Percentiles rank a stretch among this genome's conserved stretches.
Evolutionary conservation across 92 coral and sea anemone genomes (phyloP).

Genomic region (Virgularia gustaviana): DNA sequence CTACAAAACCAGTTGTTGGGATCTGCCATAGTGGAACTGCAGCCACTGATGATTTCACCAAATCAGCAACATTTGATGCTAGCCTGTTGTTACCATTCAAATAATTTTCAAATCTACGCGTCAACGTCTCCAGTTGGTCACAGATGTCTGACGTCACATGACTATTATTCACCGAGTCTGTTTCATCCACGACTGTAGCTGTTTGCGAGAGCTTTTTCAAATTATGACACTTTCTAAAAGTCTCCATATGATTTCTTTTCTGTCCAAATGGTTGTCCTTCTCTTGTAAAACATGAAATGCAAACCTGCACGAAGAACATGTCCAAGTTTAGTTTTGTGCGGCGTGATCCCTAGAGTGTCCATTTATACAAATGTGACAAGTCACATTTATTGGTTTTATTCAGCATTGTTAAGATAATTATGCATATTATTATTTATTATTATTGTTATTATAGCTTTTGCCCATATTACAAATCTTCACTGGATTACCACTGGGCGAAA

Average conservation of each 20-base stretch:
- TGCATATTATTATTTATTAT: no score
- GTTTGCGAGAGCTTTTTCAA: conserved; percentile 17
- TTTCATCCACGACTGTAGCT: background rate
- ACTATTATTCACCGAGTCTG: conserved; percentile 4
- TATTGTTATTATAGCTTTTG: no score
- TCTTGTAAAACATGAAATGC: conserved; percentile 75
- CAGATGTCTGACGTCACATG: conserved; percentile 16
- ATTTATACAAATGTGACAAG: no score
- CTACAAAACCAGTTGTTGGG: conserved; percentile 49
- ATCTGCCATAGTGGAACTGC: conserved; percentile 92
- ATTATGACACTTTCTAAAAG: conserved; percentile 37
- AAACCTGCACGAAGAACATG: conserved; percentile 65
- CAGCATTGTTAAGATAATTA: no score
- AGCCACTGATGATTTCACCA: conserved; percentile 65
- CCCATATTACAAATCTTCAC: no score
- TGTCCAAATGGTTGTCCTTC: conserved; percentile 80
- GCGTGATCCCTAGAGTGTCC: no score
- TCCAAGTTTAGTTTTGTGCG: no score
- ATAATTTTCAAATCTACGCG: conserved; percentile 63
- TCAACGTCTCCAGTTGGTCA: conserved; percentile 15
- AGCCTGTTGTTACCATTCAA: conserved; percentile 59
- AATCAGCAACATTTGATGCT: conserved; percentile 60
- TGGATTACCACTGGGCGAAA: no score
- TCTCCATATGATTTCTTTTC: conserved; percentile 42
- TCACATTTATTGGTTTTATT: no score